These are phyloP conservation scores for Arrhamphus sclerolepis DNA, from an alignment of 2,797 vertebrate species.

Conservation along the genomic window DNA sequence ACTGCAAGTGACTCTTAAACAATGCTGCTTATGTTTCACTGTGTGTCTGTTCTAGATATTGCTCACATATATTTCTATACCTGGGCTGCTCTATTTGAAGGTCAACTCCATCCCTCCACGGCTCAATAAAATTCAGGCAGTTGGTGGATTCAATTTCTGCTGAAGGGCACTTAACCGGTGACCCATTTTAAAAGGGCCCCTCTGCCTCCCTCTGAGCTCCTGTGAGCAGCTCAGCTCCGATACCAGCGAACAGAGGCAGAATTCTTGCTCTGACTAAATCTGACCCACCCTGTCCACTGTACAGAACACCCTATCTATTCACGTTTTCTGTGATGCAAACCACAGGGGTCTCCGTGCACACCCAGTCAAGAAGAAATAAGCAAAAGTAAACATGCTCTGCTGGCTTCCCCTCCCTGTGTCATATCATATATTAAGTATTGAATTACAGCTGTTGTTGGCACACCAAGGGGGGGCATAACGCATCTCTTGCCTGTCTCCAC, in stretches of 20 bases:
- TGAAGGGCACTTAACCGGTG: conserved; percentile 81
- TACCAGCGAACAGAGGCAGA: conserved; percentile 66
- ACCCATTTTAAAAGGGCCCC: conserved; percentile 77
- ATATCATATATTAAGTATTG: conserved; percentile 71
- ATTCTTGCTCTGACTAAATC: conserved; percentile 49
- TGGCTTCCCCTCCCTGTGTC: conserved; percentile 51
- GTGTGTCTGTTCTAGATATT: conserved; percentile 53
- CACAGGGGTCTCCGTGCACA: conserved; percentile 62
- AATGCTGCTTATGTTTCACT: conserved; percentile 43
- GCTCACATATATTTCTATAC: conserved; percentile 69
- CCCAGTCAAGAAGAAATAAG: conserved; percentile 68
- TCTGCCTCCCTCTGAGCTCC: conserved; percentile 61
- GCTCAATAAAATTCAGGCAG: conserved; percentile 75
- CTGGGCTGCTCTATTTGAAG: conserved; percentile 66
- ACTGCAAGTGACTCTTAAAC: conserved; percentile 43
- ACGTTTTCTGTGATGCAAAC: conserved; percentile 53
- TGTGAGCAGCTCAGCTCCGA: conserved; percentile 55
- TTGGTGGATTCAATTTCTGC: conserved; percentile 77
- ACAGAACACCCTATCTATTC: conserved; percentile 37
- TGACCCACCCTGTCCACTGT: conserved; percentile 40
- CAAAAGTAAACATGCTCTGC: conserved; percentile 54
- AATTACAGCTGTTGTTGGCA: conserved; percentile 70
- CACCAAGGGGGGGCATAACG: conserved; percentile 41
- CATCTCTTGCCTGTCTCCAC: conserved; percentile 67
- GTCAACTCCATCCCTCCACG: conserved; percentile 68